Conservation (phyloP, 2,888 invertebrate genomes). For the Leptura quadrifasciata region DNA sequence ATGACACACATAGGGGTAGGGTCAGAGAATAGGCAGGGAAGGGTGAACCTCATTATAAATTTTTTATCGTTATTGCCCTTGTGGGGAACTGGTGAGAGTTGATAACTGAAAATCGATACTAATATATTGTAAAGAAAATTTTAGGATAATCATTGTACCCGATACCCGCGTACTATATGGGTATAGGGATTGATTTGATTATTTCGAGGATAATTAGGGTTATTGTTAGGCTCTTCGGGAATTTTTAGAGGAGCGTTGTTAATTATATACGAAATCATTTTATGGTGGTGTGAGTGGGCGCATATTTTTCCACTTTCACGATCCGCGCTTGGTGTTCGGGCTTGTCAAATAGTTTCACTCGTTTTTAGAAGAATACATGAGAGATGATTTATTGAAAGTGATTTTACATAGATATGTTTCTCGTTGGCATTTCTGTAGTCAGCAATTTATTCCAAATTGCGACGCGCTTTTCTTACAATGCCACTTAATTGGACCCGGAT, state of each 20-base stretch:
- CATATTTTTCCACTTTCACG: too few relatives aligned
- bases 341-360: too few relatives aligned
- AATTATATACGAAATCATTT: neutral
- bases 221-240: neutral
- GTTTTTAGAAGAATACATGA: too few relatives aligned
- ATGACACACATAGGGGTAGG: conserved; percentile 27
- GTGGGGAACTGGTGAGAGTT: conserved; percentile 14
- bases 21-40: conserved; percentile 16
- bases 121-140: conserved; percentile 30
- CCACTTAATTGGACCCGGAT: too few relatives aligned
- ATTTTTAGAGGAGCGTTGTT: neutral
- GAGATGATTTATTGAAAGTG: too few relatives aligned
- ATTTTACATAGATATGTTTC: too few relatives aligned
- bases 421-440: too few relatives aligned
- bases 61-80: conserved; percentile 35
- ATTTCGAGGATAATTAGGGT: conserved; percentile 5
- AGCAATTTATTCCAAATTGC: too few relatives aligned
- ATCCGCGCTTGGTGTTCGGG: too few relatives aligned
- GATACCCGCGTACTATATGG: neutral
- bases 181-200: conserved; percentile 12
- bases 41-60: conserved; percentile 36
- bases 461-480: too few relatives aligned
- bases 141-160: conserved; percentile 22
- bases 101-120: conserved; percentile 34
- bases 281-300: too few relatives aligned